Conservation (phyloP, 2,888 invertebrate species). For the Loripinus fragilis region DNA sequence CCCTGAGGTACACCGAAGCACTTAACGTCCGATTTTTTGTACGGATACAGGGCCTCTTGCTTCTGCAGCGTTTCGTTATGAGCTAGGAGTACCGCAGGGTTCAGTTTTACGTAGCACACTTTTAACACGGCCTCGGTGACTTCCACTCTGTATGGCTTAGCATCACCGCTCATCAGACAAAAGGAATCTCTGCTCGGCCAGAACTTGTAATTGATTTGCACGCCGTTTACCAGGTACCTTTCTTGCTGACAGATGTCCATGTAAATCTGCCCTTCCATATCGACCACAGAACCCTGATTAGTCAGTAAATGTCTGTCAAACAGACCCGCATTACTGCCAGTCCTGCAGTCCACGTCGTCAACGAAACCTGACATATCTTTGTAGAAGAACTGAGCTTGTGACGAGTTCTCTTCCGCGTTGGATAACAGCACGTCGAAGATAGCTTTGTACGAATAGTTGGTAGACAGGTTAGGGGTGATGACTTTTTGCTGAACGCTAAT, state of each 20-base stretch:
- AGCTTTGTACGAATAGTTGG: neutral
- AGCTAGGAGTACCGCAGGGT: no score
- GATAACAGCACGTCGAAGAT: neutral
- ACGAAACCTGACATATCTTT: neutral
- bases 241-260: slow-evolving; percentile 8
- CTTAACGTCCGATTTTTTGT: no score
- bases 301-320: slow-evolving; percentile 7
- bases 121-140: no score
- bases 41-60: no score
- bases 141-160: no score
- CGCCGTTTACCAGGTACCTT: neutral
- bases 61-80: no score
- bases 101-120: no score
- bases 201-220: slow-evolving; percentile 10
- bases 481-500: no score
- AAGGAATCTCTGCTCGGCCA: no score
- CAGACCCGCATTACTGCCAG: neutral
- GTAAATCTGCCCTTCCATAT: slow-evolving; percentile 5
- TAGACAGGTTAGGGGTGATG: neutral
- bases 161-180: no score
- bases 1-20: no score
- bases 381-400: slow-evolving; percentile 10
- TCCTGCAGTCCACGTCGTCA: neutral
- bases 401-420: neutral
- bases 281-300: no score